phyloP scores from a whole-genome alignment of 2,113 vertebrate species.

The Cardinalis cardinalis region DNA sequence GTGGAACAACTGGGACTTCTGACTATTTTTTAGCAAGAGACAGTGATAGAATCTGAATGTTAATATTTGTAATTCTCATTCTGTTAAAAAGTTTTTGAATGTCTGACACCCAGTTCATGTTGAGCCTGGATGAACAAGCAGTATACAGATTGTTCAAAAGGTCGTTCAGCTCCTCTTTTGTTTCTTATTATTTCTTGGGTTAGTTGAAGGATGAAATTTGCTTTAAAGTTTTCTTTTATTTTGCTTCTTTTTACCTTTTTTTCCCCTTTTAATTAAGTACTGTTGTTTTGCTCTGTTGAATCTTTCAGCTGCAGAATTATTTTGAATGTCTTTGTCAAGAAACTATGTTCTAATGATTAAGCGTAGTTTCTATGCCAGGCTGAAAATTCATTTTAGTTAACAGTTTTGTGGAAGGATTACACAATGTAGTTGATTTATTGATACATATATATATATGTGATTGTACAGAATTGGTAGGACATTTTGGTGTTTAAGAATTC shows the following conservation, averaged over 20 bases:
- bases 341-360: not conserved
- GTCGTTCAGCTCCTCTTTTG: not conserved
- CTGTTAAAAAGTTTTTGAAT: not conserved
- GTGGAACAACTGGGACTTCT: not conserved
- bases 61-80: not conserved
- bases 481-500: not conserved
- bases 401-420: not conserved
- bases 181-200: not conserved
- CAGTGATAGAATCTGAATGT: not conserved
- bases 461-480: not conserved
- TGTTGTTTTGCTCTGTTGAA: not conserved
- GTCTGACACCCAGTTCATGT: not conserved
- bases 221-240: constrained; percentile 2
- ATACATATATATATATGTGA: not conserved
- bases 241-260: not conserved
- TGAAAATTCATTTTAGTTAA: not conserved
- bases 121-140: not conserved
- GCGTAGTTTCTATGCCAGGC: not conserved
- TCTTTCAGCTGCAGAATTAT: not conserved
- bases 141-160: not conserved
- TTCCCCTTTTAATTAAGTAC: not conserved
- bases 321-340: not conserved
- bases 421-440: not conserved
- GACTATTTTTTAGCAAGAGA: not conserved
- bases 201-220: constrained; percentile 5